Conservation (phyloP, 2,113 vertebrate species). For the Helogale parvula region DNA sequence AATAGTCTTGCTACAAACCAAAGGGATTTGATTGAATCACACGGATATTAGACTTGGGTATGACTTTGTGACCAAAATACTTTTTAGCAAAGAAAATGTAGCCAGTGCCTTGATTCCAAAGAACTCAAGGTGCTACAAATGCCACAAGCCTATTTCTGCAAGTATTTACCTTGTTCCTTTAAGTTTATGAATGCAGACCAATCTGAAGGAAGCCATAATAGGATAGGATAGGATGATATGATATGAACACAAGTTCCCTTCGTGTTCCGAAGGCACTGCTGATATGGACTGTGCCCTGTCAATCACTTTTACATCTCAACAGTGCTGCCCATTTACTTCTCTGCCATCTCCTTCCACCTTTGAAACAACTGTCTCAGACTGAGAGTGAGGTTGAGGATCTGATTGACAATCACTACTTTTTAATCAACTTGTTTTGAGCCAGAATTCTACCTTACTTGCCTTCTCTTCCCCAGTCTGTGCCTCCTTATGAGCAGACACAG, state of each 20-base stretch:
- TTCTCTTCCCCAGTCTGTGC: not conserved
- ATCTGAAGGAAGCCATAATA: too few relatives aligned
- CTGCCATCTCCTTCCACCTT: not conserved
- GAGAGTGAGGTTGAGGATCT: not conserved
- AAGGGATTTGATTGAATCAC: not conserved
- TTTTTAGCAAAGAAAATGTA: constrained; percentile 24
- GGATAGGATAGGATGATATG: not conserved
- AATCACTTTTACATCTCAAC: not conserved
- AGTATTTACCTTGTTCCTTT: not conserved
- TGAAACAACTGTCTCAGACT: not conserved
- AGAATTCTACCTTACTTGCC: not conserved
- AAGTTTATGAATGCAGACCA: not conserved
- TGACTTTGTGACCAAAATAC: not conserved
- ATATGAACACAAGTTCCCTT: not conserved
- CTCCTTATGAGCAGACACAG: not conserved
- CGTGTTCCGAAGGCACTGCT: not conserved
- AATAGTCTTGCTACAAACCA: not conserved
- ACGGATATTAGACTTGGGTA: not conserved
- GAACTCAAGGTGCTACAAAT: not conserved
- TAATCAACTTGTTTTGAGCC: not conserved
- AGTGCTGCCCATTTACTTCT: not conserved
- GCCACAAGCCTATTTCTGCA: not conserved
- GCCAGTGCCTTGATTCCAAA: not conserved
- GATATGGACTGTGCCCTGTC: not conserved
- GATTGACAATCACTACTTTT: not conserved